Percentiles rank a stretch among this genome's conserved stretches.
Conservation (phyloP, 2,113 vertebrate species). For the Nyctibius bracteatus region DNA sequence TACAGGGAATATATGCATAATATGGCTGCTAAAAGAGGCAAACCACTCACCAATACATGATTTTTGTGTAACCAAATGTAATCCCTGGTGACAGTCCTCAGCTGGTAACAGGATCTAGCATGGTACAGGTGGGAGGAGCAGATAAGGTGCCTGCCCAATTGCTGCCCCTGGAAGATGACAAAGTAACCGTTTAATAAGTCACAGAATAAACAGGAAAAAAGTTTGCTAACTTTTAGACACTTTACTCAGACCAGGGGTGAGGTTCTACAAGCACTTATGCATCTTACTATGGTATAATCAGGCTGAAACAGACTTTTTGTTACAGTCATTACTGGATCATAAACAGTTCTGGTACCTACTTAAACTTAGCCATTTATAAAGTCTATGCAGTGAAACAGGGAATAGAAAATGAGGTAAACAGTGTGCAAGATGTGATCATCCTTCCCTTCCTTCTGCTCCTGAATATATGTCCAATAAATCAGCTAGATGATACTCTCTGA, state of each 20-base stretch:
- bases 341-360: neutral
- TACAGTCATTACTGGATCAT: neutral
- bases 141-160: no score
- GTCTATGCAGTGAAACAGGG: neutral
- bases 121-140: neutral
- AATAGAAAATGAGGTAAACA: neutral
- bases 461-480: neutral
- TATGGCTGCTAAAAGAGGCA: neutral
- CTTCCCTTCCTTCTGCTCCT: neutral
- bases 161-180: neutral
- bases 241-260: neutral
- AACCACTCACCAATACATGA: neutral
- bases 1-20: neutral
- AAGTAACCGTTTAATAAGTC: neutral
- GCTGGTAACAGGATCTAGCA: neutral
- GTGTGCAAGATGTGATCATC: neutral
- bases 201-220: neutral
- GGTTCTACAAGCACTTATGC: neutral
- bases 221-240: neutral
- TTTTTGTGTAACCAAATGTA: neutral
- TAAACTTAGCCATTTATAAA: neutral
- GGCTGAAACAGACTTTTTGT: no score
- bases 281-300: neutral
- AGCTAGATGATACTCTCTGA: neutral
- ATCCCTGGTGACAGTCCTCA: neutral